Percentiles rank a stretch among this genome's conserved stretches.
These are phyloP conservation scores for Heterohyrax brucei DNA, from an alignment of 2,797 vertebrate species.

Conservation along the genomic window DNA sequence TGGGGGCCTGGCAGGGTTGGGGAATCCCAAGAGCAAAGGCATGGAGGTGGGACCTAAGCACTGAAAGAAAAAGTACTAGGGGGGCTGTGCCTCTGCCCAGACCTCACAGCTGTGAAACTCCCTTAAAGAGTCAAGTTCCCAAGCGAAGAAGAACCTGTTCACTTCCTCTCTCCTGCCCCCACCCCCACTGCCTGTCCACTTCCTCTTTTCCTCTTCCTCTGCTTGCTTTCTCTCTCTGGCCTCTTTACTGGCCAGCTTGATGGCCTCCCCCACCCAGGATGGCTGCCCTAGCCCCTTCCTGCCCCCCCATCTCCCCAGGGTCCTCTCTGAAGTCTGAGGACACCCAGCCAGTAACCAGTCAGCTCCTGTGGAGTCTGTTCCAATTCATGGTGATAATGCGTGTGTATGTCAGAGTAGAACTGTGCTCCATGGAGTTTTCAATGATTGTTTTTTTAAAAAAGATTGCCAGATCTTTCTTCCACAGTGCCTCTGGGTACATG, in stretches of 20 bases:
- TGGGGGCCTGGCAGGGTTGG: not conserved
- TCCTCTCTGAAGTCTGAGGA: not conserved
- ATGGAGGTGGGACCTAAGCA: not conserved
- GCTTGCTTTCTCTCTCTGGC: not conserved
- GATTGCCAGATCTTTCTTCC: not conserved
- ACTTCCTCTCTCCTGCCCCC: slow-evolving; percentile 70
- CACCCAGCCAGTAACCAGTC: not conserved
- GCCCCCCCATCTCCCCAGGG: not conserved
- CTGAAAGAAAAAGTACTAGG: not conserved
- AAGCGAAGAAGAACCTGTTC: slow-evolving; percentile 24
- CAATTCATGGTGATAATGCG: not conserved
- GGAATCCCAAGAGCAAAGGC: not conserved
- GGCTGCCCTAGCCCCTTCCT: no score
- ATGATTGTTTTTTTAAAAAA: not conserved
- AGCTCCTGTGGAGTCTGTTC: not conserved
- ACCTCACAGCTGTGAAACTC: not conserved
- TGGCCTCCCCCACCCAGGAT: not conserved
- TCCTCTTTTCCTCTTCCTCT: slow-evolving; percentile 74
- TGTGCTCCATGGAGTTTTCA: not conserved
- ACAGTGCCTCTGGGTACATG: not conserved
- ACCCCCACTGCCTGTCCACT: slow-evolving; percentile 52
- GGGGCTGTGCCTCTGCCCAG: not conserved
- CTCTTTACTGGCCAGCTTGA: not conserved
- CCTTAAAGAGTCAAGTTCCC: slow-evolving; percentile 69
- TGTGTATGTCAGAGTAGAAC: not conserved